These are phyloP conservation scores for Caradrina kadenii DNA, from an alignment of 2,888 invertebrate genomes.

Conservation along the genomic window DNA sequence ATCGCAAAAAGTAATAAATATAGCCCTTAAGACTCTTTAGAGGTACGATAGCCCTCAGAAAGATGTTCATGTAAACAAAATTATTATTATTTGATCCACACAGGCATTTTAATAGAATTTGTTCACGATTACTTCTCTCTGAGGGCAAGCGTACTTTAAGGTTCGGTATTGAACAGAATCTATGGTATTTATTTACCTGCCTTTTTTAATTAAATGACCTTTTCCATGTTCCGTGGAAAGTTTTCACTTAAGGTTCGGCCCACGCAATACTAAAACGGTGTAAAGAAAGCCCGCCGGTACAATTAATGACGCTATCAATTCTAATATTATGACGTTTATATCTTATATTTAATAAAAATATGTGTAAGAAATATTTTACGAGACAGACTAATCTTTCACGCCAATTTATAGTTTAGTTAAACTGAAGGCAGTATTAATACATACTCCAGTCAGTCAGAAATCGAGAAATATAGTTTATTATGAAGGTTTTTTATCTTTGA, in stretches of 20 bases:
- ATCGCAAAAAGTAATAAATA: constrained; percentile 51
- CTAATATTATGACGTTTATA: constrained; percentile 30
- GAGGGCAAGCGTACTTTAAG: constrained; percentile 17
- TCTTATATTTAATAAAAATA: constrained; percentile 45
- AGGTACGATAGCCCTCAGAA: neutral
- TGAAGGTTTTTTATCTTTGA: neutral
- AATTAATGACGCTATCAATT: constrained; percentile 47
- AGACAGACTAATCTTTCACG: constrained; percentile 39
- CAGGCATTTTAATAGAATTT: too few relatives aligned
- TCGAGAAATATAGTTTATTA: neutral
- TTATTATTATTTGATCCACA: too few relatives aligned
- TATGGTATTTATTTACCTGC: constrained; percentile 49
- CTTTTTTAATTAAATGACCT: constrained; percentile 58
- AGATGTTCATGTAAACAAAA: too few relatives aligned
- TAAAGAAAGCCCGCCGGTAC: constrained; percentile 18
- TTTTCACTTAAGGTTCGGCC: constrained; percentile 37
- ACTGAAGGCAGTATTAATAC: constrained; percentile 8
- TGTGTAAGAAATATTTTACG: constrained; percentile 34
- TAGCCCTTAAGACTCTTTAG: constrained; percentile 35
- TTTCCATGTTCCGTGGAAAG: constrained; percentile 41
- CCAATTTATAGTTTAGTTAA: constrained; percentile 22
- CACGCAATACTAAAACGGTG: constrained; percentile 26
- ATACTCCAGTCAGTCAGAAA: too few relatives aligned
- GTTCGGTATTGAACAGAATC: constrained; percentile 45
- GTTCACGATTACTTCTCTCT: too few relatives aligned